phyloP scores from a whole-genome alignment of 30 jellyfish, hydroid and myxozoan species.

The Clytia hemisphaerica region DNA sequence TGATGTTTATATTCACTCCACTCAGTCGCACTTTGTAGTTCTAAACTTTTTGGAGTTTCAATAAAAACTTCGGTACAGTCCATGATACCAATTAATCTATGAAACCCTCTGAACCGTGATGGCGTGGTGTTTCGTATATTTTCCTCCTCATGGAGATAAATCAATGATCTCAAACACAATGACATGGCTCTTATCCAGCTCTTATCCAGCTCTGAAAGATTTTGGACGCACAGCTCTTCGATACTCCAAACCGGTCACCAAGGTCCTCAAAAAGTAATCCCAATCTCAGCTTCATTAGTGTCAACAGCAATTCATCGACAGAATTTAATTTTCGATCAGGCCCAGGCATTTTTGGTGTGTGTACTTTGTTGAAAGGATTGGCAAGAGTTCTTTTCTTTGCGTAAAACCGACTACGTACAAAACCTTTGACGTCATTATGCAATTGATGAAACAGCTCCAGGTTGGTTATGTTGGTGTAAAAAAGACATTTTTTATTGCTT shows the following conservation, averaged over 20 bases:
- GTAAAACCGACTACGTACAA: no score
- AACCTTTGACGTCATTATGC: no score
- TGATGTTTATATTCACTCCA: no score
- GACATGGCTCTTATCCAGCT: slow-evolving; percentile 7
- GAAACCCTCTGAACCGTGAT: background rate
- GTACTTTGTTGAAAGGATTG: no score
- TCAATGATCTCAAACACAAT: background rate
- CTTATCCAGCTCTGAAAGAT: no score
- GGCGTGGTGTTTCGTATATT: background rate
- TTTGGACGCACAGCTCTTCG: no score
- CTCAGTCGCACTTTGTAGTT: background rate
- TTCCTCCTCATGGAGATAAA: slow-evolving; percentile 13
- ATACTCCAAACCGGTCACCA: no score
- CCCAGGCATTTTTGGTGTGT: slow-evolving; percentile 8
- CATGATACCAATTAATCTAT: background rate
- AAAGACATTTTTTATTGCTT: no score
- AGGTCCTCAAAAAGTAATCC: background rate
- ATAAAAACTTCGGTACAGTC: slow-evolving; percentile 22
- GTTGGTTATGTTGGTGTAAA: no score
- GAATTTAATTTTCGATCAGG: slow-evolving; percentile 5
- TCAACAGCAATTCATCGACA: background rate
- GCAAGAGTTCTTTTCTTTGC: no score
- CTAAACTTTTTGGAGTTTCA: slow-evolving; percentile 13
- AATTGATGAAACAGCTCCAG: no score
- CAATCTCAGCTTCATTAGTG: no score